phyloP scores from a whole-genome alignment of 2,888 invertebrate genomes.

The Lymantria dispar region DNA sequence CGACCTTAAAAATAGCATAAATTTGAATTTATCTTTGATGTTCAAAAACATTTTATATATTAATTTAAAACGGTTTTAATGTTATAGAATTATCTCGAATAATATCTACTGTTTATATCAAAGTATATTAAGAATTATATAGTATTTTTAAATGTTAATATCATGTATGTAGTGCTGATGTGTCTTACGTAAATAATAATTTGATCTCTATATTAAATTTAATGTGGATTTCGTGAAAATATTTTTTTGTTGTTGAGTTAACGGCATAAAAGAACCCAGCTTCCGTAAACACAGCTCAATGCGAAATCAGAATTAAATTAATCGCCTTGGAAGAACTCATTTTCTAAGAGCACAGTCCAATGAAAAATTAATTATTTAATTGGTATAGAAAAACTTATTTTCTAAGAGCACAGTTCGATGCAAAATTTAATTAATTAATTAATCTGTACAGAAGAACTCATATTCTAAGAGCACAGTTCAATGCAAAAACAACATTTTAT shows the following conservation, averaged over 20 bases:
- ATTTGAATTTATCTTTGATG: neutral
- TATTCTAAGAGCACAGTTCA: too few species aligned
- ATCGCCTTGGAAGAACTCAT: too few species aligned
- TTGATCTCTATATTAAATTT: constrained; percentile 4
- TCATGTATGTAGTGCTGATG: constrained; percentile 8
- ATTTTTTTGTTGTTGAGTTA: neutral
- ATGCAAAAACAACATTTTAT: too few species aligned
- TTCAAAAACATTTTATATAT: constrained; percentile 1
- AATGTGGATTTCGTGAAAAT: neutral
- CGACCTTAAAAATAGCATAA: neutral
- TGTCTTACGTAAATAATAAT: constrained; percentile 8
- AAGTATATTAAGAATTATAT: constrained; percentile 9
- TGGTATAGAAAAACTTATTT: too few species aligned
- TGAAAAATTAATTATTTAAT: too few species aligned
- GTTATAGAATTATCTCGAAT: constrained; percentile 20
- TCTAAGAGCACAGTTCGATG: too few species aligned
- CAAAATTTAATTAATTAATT: too few species aligned
- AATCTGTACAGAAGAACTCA: too few species aligned
- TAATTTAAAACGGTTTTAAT: constrained; percentile 15
- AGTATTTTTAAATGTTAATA: constrained; percentile 8
- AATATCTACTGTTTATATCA: constrained; percentile 11
- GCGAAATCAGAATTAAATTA: too few species aligned
- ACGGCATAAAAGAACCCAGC: too few species aligned
- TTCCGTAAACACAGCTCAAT: too few species aligned
- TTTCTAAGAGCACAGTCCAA: too few species aligned